Conservation (phyloP, 2,888 invertebrate genomes). For the Slavum lentiscoides region DNA sequence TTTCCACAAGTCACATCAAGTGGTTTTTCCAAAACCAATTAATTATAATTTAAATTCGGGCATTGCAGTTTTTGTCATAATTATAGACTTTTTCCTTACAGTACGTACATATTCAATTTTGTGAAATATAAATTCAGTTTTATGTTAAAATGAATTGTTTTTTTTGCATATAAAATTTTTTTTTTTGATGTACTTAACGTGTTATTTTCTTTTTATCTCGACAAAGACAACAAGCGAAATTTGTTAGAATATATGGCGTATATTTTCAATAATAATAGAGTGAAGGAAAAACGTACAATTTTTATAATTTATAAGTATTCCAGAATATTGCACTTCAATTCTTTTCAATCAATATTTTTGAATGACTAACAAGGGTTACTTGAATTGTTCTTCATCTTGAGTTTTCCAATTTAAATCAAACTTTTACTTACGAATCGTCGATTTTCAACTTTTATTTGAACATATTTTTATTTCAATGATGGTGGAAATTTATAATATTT, state of each 20-base stretch:
- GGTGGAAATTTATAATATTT: no score
- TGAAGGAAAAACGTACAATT: neutral
- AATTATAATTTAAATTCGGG: neutral
- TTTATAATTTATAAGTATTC: neutral
- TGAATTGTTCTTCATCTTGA: neutral
- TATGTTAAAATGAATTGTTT: no score
- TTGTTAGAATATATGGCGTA: no score
- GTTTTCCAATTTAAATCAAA: neutral
- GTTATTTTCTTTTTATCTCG: no score
- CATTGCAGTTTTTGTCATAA: neutral
- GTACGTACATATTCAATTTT: neutral
- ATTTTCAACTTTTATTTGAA: no score
- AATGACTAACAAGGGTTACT: neutral
- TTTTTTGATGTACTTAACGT: no score
- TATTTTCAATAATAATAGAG: neutral
- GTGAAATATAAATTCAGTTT: neutral
- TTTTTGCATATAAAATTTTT: no score
- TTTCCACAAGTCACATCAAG: neutral
- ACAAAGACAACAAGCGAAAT: no score
- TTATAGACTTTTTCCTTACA: no score
- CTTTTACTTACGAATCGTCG: neutral
- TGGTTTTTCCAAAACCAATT: neutral
- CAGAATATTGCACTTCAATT: neutral
- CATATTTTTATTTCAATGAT: no score
- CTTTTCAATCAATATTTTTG: neutral